Conservation (phyloP, 2,113 vertebrate species). For the Pavo muticus region DNA sequence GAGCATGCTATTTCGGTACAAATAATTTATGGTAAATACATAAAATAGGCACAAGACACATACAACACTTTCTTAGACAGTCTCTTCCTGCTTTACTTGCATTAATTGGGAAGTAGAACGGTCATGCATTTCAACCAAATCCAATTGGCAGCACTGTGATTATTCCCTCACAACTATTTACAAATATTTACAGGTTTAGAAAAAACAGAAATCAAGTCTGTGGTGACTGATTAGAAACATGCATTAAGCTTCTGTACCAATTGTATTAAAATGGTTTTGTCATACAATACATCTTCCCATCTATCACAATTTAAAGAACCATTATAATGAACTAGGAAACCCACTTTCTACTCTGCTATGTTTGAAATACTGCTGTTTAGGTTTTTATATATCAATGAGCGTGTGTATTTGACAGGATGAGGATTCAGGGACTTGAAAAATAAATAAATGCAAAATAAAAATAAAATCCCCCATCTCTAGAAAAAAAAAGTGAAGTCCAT, state of each 20-base stretch:
- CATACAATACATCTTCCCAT: neutral
- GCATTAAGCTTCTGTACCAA: neutral
- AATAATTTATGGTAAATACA: neutral
- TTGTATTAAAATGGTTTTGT: neutral
- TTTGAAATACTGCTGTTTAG: neutral
- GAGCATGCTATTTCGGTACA: neutral
- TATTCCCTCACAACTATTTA: neutral
- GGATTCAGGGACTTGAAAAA: neutral
- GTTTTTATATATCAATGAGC: neutral
- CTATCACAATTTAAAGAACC: neutral
- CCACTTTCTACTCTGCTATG: neutral
- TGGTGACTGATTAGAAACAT: neutral
- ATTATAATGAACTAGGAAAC: neutral
- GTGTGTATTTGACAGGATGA: rapidly evolving
- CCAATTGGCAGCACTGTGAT: neutral
- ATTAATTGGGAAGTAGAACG: neutral
- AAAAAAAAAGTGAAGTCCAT: neutral
- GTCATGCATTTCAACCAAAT: neutral
- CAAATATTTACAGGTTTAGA: neutral
- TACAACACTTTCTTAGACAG: neutral
- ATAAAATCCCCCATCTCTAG: neutral
- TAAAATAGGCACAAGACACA: no score
- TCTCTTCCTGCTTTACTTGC: neutral
- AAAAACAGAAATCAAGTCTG: neutral
- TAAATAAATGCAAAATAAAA: neutral